Base-by-base conservation (phyloP, 2,113 vertebrate genomes). In the Protobothrops mucrosquamatus region DNA sequence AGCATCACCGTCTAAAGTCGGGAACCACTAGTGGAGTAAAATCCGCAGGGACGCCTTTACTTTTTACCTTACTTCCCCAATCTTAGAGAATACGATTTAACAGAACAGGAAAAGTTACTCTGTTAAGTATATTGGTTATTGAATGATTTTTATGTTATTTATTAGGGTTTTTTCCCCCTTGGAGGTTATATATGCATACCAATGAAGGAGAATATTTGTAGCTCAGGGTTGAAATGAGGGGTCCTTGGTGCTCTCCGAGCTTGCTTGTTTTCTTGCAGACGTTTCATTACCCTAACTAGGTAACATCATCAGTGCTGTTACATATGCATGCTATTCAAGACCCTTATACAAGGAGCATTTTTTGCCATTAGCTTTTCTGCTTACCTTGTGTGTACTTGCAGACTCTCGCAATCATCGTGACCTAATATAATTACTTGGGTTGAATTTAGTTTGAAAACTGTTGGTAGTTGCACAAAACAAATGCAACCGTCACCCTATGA, bases 261-360 rank as follows among this genome's bases (percentile, higher is more conserved):
- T 48, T 48, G 46, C 48, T 51, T 51, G 48, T 51, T 51, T 51
- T 51, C 48, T 51, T 51, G 48, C 48, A 51, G 48, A 51, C 1
- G 48, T 51, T 51, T 51, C 48, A 51, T 51, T 51, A 51, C 48
- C 48, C 48, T 51, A 51, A 51, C 48, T 51, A 51, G 48, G 48
- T 51, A 51, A 51, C 48, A 51, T 51, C 48, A 51, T 9, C 48
- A 51, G 48, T 51, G 48, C 9, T 51, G 48, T 51, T 96, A 94
- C 89, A 89, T 94, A 93, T 97, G 96, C 97, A 96, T 96, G 96
- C 96, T 97, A 97, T 97, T 97, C 95, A 94, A 95, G 97, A 96
- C 97, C 98, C 98, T 98, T 98, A 98, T 98, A 98, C 98, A 98
- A 97, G 97, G 96, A 96, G 96, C 97, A 96, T 96, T 95, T 94